phyloP scores from a whole-genome alignment of 2,888 invertebrate genomes.

The Pasiphila rectangulata region DNA sequence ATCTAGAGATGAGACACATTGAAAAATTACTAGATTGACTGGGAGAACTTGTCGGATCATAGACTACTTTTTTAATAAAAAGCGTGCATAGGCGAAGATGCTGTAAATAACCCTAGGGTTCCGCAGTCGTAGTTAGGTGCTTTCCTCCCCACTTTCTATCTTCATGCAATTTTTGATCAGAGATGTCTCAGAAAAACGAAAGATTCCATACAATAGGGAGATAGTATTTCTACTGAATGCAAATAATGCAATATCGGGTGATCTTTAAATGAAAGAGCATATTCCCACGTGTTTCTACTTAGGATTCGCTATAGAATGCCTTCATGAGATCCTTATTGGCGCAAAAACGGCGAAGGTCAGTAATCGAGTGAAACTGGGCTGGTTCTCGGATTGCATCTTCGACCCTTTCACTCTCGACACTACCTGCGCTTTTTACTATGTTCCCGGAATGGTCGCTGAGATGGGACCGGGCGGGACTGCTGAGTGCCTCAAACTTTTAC shows the following conservation, averaged over 20 bases:
- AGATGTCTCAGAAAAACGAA: constrained; percentile 4
- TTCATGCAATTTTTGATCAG: background rate
- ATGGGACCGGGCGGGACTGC: constrained; percentile 39
- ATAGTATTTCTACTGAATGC: constrained; percentile 48
- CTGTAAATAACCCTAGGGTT: too few species aligned
- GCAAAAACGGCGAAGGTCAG: constrained; percentile 73
- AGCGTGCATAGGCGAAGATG: too few species aligned
- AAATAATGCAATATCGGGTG: constrained; percentile 68
- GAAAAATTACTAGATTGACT: too few species aligned
- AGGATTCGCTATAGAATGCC: constrained; percentile 57
- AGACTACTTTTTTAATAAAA: too few species aligned
- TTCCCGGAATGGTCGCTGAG: constrained; percentile 66
- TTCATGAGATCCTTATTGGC: constrained; percentile 59
- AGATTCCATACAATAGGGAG: constrained; percentile 21
- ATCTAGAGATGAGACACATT: too few species aligned
- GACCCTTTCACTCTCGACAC: constrained; percentile 79
- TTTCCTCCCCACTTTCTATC: too few species aligned
- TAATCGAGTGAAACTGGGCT: constrained; percentile 65
- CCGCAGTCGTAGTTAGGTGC: too few species aligned
- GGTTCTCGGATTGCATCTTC: constrained; percentile 76
- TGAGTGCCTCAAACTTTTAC: constrained; percentile 55
- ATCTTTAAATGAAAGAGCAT: constrained; percentile 45
- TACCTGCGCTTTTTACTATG: constrained; percentile 77
- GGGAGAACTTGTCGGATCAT: too few species aligned
- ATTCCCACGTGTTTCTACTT: constrained; percentile 77